phyloP scores from a whole-genome alignment of 2,797 vertebrate species.

The Macroramphosus scolopax region DNA sequence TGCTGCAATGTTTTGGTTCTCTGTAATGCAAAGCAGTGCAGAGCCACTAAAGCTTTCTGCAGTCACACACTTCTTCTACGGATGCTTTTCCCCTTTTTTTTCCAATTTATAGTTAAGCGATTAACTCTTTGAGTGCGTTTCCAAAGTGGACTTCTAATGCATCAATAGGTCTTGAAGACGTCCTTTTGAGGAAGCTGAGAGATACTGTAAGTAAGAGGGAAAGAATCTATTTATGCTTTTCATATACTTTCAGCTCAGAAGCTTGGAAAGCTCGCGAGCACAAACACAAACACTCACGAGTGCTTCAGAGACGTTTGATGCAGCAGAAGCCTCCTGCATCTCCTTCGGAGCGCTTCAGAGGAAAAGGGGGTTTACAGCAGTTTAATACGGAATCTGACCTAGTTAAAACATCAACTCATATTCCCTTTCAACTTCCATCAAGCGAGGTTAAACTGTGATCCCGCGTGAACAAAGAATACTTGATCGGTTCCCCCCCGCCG shows the following conservation, averaged over 20 bases:
- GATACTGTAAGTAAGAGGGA: background rate
- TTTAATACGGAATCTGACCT: constrained; percentile 57
- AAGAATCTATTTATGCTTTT: background rate
- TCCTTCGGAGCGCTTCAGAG: constrained; percentile 12
- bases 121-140: too few relatives aligned
- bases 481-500: too few relatives aligned
- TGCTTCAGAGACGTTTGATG: constrained; percentile 4
- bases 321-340: constrained; percentile 19
- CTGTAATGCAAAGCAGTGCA: too few relatives aligned
- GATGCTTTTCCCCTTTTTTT: too few relatives aligned
- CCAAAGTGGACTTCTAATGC: too few relatives aligned
- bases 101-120: too few relatives aligned
- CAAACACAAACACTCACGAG: background rate
- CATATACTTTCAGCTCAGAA: background rate
- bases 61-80: too few relatives aligned
- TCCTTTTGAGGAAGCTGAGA: background rate
- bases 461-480: too few relatives aligned
- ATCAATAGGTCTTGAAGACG: too few relatives aligned
- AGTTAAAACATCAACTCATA: constrained; percentile 66
- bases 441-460: constrained; percentile 52
- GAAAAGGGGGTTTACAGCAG: constrained; percentile 26
- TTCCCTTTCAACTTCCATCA: constrained; percentile 55
- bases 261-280: background rate
- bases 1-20: too few relatives aligned
- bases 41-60: too few relatives aligned